Base-by-base conservation (phyloP, 1,140 invertebrate genomes). In the Cyrtorhinus lividipennis region DNA sequence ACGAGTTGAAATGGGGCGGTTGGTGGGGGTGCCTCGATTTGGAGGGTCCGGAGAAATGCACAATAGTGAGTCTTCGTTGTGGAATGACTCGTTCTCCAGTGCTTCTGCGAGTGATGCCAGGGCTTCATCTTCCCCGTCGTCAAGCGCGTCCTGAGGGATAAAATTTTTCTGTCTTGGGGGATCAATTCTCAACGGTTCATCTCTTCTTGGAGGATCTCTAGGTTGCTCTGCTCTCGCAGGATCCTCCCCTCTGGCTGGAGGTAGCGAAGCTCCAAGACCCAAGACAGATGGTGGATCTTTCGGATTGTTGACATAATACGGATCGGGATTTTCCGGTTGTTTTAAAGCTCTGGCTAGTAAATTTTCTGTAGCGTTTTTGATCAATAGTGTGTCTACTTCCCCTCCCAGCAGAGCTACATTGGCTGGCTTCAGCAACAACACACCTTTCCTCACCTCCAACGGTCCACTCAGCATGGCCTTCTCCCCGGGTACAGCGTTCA, bases 351-450 rank as follows among this genome's bases (percentile, higher is more conserved):
- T 74, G 3, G 81, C 77, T 23, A 87, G 69, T 24, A 84, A 66
- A 70, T 83, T 83, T 71, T 82, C 79, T 13, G 76, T 70, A 5
- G 79, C 79, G 74, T 86, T 83, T 20, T 70, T 59, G 25, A 81
- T 75, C 24, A 80, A 67, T 22, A 86, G 66, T 64, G 73, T 73
- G 30, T 86, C 84, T 1, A 90, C 85, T 75, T 89, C 85, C 20
- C 89, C 89, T 1, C 86, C 87, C 1, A 89, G 68, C 53, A 87
- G 70, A 62, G 77, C 76, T 10, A 90, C 68, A 65, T 84, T 81
- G 44, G 74, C 72, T 59, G 80, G 75, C 67, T 81, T 81, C 27
- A 91, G 72, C 67, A 90, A 73, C 15, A 91, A 69, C 30, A 87
- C 74, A 2, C 87, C 87, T 65, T 78, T 76, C 53, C 86, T 79